Evolutionary conservation across 2,113 vertebrate species (phyloP).

Genomic region (Bungarus multicinctus): DNA sequence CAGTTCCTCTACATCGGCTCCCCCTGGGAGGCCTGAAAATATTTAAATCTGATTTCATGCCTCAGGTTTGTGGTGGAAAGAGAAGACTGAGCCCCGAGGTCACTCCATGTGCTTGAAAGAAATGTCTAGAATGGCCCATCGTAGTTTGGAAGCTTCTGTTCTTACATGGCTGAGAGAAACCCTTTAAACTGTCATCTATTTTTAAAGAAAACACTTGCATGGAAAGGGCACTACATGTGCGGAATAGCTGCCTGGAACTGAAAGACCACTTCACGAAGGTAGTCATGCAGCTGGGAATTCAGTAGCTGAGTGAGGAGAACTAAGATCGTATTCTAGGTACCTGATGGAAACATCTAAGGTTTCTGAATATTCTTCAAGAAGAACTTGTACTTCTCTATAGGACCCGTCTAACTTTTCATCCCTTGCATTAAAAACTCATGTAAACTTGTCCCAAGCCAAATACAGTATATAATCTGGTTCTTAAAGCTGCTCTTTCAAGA

Average conservation of each 20-base stretch:
- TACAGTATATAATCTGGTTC: neutral
- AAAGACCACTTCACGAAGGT: neutral
- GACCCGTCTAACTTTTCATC: neutral
- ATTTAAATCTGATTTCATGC: neutral
- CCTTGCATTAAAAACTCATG: neutral
- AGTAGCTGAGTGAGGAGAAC: neutral
- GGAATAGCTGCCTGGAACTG: neutral
- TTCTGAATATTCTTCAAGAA: neutral
- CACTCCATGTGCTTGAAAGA: neutral
- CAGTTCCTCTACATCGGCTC: neutral
- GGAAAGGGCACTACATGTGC: neutral
- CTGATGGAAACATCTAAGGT: neutral
- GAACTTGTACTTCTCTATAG: neutral
- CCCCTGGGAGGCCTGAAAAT: neutral
- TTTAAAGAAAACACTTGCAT: neutral
- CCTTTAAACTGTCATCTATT: neutral
- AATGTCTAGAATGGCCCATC: neutral
- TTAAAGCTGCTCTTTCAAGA: too few relatives aligned
- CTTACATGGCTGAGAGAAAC: neutral
- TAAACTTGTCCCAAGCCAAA: neutral
- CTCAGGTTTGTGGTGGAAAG: neutral
- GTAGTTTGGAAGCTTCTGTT: neutral
- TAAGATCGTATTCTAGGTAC: neutral
- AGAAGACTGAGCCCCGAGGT: fast-evolving
- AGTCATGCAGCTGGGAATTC: neutral